Percentiles rank a stretch among this genome's conserved stretches.
Evolutionary conservation across 2,888 invertebrate species (phyloP).

Genomic region (Flabesymbios commensalis): DNA sequence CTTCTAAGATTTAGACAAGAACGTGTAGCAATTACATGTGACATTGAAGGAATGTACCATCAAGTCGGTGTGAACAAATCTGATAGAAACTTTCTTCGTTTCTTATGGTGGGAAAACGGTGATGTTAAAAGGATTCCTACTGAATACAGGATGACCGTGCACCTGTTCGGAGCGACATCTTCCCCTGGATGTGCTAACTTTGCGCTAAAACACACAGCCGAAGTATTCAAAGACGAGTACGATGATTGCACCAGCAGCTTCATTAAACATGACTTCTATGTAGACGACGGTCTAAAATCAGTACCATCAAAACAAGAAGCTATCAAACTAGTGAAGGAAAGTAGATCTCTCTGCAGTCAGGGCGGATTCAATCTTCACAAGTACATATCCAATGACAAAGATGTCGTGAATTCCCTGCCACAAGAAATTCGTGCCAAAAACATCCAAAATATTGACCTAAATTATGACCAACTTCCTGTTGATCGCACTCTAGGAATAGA

Average conservation of each 20-base stretch:
- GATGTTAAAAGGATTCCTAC: not conserved
- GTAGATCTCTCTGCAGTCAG: not conserved
- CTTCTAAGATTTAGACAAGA: not conserved
- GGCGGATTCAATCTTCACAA: constrained; percentile 12
- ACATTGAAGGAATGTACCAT: constrained; percentile 9
- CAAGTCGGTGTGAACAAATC: not conserved
- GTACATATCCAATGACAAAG: constrained; percentile 5
- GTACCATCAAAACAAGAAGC: not conserved
- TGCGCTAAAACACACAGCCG: not conserved
- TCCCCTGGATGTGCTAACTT: not conserved
- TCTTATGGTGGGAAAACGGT: constrained; percentile 2
- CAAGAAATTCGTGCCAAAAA: not conserved
- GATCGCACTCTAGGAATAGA: constrained; percentile 22
- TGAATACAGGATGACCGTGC: constrained; percentile 4
- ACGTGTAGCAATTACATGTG: not conserved
- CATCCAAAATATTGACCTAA: not conserved
- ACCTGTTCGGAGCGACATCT: constrained; percentile 3
- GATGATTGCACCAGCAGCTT: not conserved
- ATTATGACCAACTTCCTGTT: not conserved
- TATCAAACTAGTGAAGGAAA: not conserved
- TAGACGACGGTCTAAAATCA: not conserved
- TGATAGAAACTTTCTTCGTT: not conserved
- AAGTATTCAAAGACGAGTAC: not conserved
- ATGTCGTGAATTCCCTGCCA: constrained; percentile 2
- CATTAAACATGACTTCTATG: not conserved